These are phyloP conservation scores for Blomia tropicalis DNA, from an alignment of 2,888 invertebrate species.

Conservation along the genomic window DNA sequence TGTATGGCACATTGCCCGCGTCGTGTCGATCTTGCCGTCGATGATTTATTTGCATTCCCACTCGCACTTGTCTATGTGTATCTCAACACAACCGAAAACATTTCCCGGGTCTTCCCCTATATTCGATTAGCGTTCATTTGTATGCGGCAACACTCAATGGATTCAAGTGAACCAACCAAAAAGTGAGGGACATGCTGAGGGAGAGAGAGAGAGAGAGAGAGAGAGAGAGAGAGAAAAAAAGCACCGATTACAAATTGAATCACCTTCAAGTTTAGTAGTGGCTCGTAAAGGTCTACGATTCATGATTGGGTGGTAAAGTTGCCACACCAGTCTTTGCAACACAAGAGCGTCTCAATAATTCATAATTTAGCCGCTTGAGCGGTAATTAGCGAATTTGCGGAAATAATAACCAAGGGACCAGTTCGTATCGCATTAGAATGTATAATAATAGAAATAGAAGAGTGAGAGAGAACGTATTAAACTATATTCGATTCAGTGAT, in stretches of 20 bases:
- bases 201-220: neutral
- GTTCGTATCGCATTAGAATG: too few species aligned
- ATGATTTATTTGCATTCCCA: constrained; percentile 12
- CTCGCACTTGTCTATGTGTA: neutral
- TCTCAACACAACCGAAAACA: too few species aligned
- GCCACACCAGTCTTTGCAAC: too few species aligned
- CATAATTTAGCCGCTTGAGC: neutral
- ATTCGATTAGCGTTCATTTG: constrained; percentile 15
- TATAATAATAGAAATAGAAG: too few species aligned
- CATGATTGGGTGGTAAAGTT: too few species aligned
- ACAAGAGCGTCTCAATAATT: constrained; percentile 10
- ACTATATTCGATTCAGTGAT: too few species aligned
- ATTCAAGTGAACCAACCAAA: too few species aligned
- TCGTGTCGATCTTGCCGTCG: neutral
- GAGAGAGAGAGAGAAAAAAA: neutral
- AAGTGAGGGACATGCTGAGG: neutral
- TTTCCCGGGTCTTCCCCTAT: too few species aligned
- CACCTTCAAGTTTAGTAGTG: too few species aligned
- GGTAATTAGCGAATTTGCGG: constrained; percentile 3
- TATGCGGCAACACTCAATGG: neutral
- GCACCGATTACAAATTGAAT: constrained; percentile 2
- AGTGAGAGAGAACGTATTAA: too few species aligned
- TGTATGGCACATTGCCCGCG: neutral
- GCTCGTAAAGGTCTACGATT: too few species aligned
- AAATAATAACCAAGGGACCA: neutral